Percentiles rank a stretch among this genome's conserved stretches.
Conservation (phyloP, 2,113 vertebrate genomes). For the Dasyprocta punctata region DNA sequence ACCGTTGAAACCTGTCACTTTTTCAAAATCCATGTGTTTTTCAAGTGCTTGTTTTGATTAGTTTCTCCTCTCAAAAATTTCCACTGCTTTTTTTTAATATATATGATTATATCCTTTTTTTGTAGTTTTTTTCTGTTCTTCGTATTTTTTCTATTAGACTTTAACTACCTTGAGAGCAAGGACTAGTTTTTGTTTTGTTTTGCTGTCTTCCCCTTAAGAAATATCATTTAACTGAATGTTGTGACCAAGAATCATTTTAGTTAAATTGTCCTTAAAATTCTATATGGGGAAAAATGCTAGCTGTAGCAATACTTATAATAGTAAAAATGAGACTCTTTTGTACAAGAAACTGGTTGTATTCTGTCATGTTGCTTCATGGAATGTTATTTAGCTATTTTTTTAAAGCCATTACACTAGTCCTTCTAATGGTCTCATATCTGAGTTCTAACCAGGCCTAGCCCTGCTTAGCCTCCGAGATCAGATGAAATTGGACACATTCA, state of each 20-base stretch:
- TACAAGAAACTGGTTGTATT: constrained; percentile 13
- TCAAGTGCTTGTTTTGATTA: constrained; percentile 32
- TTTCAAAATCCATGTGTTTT: background rate
- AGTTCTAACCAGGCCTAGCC: background rate
- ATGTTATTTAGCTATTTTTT: constrained; percentile 18
- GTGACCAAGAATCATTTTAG: background rate
- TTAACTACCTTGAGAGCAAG: background rate
- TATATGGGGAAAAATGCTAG: background rate
- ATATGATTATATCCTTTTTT: background rate
- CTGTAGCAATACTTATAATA: constrained; percentile 7
- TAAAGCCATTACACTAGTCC: background rate
- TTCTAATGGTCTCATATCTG: background rate
- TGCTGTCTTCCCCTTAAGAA: background rate
- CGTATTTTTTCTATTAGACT: constrained; percentile 24
- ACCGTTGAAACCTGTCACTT: background rate
- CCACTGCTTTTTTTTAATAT: background rate
- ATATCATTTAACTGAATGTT: constrained; percentile 43
- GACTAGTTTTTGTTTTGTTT: constrained; percentile 41
- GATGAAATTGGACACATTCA: background rate
- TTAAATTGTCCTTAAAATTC: constrained; percentile 50
- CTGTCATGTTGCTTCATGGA: background rate
- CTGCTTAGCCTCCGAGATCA: background rate
- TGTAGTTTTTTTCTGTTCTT: background rate
- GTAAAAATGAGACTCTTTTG: background rate
- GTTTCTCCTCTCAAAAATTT: constrained; percentile 20